Evolutionary conservation across 2,113 vertebrate genomes (phyloP).

Genomic region (Nesogale talazaci): DNA sequence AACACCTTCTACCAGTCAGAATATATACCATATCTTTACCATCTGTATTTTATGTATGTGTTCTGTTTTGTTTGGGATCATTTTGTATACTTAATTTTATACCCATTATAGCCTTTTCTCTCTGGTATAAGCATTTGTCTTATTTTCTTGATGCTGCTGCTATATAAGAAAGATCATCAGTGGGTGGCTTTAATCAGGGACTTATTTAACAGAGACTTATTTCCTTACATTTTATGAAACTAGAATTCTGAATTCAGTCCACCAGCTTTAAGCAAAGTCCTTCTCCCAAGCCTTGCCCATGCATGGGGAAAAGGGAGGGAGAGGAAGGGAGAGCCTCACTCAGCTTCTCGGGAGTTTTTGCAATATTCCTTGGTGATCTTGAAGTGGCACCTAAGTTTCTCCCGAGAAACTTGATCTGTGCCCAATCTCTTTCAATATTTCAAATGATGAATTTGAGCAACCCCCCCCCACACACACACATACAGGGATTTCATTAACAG

Average conservation of each 20-base stretch:
- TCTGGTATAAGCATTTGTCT: background rate
- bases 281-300: no score
- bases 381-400: background rate
- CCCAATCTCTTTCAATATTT: background rate
- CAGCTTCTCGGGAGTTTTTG: background rate
- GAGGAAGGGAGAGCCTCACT: background rate
- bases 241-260: background rate
- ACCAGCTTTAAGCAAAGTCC: no score
- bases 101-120: background rate
- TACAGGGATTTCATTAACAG: no score
- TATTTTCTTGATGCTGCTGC: background rate
- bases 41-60: background rate
- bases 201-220: background rate
- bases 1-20: background rate
- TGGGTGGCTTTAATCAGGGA: no score
- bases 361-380: background rate
- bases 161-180: background rate
- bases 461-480: no score
- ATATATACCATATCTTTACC: background rate
- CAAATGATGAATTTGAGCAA: background rate
- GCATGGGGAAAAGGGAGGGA: no score
- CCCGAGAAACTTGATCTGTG: background rate
- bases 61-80: no score
- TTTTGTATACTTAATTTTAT: conserved; percentile 30
- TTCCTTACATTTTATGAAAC: background rate